Conservation (phyloP, 2,797 vertebrate genomes). For the Apodemus agrarius region DNA sequence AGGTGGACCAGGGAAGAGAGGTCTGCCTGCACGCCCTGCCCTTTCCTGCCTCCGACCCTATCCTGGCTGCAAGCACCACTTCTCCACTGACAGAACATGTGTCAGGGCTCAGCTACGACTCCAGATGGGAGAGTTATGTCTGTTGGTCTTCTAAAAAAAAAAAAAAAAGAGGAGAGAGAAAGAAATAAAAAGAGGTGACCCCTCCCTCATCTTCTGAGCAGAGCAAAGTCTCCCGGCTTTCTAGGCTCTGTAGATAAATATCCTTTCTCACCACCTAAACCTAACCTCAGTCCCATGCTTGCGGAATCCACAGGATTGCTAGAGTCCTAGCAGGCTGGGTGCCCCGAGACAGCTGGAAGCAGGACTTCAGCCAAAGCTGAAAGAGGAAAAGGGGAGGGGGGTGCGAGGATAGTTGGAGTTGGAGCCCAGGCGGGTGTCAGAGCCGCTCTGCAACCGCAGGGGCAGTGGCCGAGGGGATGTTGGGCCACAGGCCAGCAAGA, state of each 20-base stretch:
- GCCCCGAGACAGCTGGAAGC: background rate
- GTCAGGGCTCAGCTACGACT: background rate
- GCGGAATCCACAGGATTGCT: background rate
- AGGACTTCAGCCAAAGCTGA: background rate
- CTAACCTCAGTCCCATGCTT: background rate
- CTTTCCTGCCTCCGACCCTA: too few species aligned
- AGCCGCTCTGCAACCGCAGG: background rate
- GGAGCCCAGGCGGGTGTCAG: background rate
- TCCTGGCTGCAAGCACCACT: background rate
- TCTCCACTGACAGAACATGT: background rate
- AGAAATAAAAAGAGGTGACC: background rate
- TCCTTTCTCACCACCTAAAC: background rate
- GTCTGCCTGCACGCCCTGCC: background rate
- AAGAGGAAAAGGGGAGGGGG: constrained; percentile 7
- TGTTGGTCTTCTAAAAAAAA: background rate
- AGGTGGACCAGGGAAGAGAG: background rate
- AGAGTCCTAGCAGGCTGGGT: background rate
- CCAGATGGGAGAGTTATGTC: background rate
- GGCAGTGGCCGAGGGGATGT: background rate
- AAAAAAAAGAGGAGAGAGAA: too few species aligned
- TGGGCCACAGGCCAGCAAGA: constrained; percentile 8
- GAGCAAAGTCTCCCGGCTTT: background rate
- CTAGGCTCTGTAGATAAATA: background rate
- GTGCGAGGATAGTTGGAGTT: background rate
- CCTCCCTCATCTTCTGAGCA: background rate